phyloP scores from a whole-genome alignment of 2,888 invertebrate species.

The Aradus depressus region DNA sequence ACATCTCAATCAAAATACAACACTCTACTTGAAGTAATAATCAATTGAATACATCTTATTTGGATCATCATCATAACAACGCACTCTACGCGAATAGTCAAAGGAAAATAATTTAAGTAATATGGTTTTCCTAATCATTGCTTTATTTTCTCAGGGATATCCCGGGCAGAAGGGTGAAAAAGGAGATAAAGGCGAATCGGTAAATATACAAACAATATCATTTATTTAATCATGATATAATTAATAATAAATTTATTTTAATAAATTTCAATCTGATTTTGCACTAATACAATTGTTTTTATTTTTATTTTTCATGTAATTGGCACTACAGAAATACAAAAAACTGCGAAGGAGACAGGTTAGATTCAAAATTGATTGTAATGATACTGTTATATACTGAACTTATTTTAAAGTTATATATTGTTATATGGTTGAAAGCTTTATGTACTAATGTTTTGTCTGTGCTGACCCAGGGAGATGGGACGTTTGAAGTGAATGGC shows the following conservation, averaged over 20 bases:
- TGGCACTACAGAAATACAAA: slow-evolving; percentile 60
- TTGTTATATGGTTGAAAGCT: slow-evolving; percentile 8
- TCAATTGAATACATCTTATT: neutral
- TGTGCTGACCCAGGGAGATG: slow-evolving; percentile 54
- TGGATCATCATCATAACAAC: neutral
- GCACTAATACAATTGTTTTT: slow-evolving; percentile 15
- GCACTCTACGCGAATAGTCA: neutral
- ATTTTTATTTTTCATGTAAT: slow-evolving; percentile 21
- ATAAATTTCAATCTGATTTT: neutral
- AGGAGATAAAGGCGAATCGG: slow-evolving; percentile 87
- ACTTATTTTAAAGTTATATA: neutral
- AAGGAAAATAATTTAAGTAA: too few species aligned
- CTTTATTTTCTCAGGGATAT: slow-evolving; percentile 48
- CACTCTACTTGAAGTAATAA: too few species aligned
- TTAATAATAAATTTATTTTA: slow-evolving; percentile 3
- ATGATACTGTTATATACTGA: neutral
- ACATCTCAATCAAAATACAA: neutral
- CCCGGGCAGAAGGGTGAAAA: slow-evolving; percentile 83
- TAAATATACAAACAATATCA: slow-evolving; percentile 42
- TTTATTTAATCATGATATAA: slow-evolving; percentile 19
- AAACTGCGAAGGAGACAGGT: slow-evolving; percentile 72
- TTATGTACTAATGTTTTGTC: slow-evolving; percentile 18
- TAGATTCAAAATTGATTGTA: slow-evolving; percentile 31
- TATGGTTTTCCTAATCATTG: too few species aligned
- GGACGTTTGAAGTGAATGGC: slow-evolving; percentile 60